A percentile compares a stretch with the other conserved stretches of the same genome.
Conservation (phyloP, 2,888 invertebrate genomes). For the Protonemura montana region DNA sequence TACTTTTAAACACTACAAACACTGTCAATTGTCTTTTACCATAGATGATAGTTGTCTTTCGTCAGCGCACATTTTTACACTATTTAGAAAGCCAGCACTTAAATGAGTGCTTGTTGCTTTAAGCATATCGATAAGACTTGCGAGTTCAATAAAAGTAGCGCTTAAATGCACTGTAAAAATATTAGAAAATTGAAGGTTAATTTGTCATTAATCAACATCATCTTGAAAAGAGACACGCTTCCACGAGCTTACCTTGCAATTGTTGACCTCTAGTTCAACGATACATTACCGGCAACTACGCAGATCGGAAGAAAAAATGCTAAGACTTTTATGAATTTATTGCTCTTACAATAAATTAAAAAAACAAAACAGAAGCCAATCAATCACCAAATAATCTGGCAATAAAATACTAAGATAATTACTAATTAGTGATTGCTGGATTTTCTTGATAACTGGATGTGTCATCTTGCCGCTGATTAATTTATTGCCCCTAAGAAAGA, state of each 20-base stretch:
- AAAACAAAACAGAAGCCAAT: background rate
- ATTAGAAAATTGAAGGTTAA: no score
- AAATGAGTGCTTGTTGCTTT: no score
- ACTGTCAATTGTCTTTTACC: no score
- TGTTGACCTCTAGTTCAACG: background rate
- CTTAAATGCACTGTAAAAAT: no score
- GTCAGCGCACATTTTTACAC: no score
- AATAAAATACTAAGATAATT: background rate
- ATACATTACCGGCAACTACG: background rate
- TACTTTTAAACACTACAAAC: no score
- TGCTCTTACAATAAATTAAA: background rate
- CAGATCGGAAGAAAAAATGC: background rate
- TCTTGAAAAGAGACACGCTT: no score
- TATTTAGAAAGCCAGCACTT: no score
- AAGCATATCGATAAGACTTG: no score
- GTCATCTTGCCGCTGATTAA: background rate
- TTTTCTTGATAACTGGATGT: background rate
- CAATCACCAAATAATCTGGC: slow-evolving; percentile 12
- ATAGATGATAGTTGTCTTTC: no score
- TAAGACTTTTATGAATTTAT: background rate
- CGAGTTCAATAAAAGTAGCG: no score
- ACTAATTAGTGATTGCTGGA: background rate
- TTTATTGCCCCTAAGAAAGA: background rate
- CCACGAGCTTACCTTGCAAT: background rate
- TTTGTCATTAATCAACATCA: no score